Evolutionary conservation across 2,797 vertebrate species (phyloP).

Genomic region (Pangasius mekongensis): DNA sequence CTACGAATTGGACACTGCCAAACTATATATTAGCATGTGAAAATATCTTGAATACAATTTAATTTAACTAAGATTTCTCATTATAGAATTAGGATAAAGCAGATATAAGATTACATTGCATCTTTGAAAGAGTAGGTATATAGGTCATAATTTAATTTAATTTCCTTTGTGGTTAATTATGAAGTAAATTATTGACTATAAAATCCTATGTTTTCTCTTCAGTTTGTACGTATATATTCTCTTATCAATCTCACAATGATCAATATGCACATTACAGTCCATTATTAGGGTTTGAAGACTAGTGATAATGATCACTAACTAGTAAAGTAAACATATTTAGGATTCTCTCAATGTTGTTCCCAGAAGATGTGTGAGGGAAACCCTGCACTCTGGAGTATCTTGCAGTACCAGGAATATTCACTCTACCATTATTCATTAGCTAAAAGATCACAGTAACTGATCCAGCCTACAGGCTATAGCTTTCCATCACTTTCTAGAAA

Average conservation of each 20-base stretch:
- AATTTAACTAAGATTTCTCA: neutral
- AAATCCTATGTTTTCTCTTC: neutral
- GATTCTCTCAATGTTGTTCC: neutral
- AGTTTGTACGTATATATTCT: neutral
- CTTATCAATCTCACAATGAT: neutral
- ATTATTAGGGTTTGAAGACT: neutral
- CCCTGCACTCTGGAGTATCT: neutral
- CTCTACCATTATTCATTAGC: slow-evolving; percentile 45
- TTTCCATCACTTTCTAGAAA: slow-evolving; percentile 16
- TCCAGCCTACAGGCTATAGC: slow-evolving; percentile 20
- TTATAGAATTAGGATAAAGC: neutral
- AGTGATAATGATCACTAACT: neutral
- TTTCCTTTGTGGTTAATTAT: neutral
- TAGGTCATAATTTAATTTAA: neutral
- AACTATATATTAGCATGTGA: neutral
- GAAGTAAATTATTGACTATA: neutral
- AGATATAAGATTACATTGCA: neutral
- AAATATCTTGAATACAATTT: neutral
- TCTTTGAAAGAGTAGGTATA: neutral
- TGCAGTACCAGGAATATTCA: slow-evolving; percentile 39
- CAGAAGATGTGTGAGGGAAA: neutral
- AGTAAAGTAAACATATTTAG: neutral
- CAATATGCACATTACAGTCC: neutral
- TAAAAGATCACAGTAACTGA: slow-evolving; percentile 20
- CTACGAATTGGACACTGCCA: neutral